Conservation (phyloP, 2,113 vertebrate species). For the Perognathus longimembris region DNA sequence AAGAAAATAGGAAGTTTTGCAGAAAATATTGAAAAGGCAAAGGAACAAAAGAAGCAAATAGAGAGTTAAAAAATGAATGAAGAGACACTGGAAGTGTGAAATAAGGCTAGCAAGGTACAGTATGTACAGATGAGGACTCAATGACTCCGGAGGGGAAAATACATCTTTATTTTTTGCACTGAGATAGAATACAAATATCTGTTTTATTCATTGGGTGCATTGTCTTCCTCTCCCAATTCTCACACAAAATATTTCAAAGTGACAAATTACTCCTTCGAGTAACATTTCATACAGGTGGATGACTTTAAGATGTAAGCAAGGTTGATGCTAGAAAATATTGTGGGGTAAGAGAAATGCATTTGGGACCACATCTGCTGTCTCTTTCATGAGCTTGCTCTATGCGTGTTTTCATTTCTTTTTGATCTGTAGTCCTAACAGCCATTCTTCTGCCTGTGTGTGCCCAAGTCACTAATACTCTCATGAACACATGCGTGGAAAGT, state of each 20-base stretch:
- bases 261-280: slow-evolving; percentile 47
- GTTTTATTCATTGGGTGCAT: neutral
- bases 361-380: neutral
- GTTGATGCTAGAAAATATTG: slow-evolving; percentile 37
- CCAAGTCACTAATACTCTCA: neutral
- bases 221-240: slow-evolving; percentile 53
- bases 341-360: neutral
- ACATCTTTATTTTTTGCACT: neutral
- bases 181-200: slow-evolving; percentile 40
- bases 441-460: neutral
- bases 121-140: neutral
- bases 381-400: neutral
- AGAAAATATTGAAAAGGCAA: neutral
- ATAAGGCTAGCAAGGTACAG: slow-evolving; percentile 11
- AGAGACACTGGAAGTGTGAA: neutral
- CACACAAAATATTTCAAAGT: slow-evolving; percentile 54
- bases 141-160: neutral
- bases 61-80: neutral
- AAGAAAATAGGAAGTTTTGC: neutral
- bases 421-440: neutral
- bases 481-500: neutral
- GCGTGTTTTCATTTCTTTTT: neutral
- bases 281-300: slow-evolving; percentile 51
- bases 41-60: neutral
- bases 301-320: slow-evolving; percentile 47